These are phyloP conservation scores for Sarcophaga caerulescens DNA, from an alignment of 2,888 invertebrate genomes.

Conservation along the genomic window DNA sequence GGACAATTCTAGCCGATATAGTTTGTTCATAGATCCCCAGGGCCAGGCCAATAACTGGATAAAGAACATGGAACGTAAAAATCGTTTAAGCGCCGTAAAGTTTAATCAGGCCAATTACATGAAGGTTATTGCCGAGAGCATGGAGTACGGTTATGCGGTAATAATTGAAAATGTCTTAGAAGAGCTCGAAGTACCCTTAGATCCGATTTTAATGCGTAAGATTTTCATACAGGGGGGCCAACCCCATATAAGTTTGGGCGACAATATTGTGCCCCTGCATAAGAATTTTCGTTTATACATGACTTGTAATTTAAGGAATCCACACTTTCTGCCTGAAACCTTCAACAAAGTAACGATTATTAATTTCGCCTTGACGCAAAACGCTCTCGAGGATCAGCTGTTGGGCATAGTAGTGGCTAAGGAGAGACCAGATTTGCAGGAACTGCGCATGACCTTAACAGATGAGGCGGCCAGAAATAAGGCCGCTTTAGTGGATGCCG, in stretches of 20 bases:
- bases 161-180: constrained; percentile 93
- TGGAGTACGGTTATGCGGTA: constrained; percentile 88
- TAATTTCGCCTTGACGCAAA: constrained; percentile 90
- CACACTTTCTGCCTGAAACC: constrained; percentile 93
- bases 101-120: constrained; percentile 80
- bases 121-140: constrained; percentile 84
- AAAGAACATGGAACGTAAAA: constrained; percentile 88
- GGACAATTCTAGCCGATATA: constrained; percentile 91
- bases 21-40: constrained; percentile 95
- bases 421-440: constrained; percentile 94
- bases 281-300: constrained; percentile 91
- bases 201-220: constrained; percentile 89
- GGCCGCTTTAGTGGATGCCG: constrained; percentile 90
- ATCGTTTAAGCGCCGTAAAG: constrained; percentile 78
- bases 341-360: constrained; percentile 92
- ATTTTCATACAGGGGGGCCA: constrained; percentile 90
- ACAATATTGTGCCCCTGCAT: constrained; percentile 90
- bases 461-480: constrained; percentile 91
- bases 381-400: constrained; percentile 92
- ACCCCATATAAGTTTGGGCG: constrained; percentile 90
- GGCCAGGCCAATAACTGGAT: constrained; percentile 97
- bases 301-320: constrained; percentile 94
- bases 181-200: constrained; percentile 92
- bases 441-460: constrained; percentile 89
- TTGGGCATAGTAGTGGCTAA: constrained; percentile 93